Evolutionary conservation across 2,888 invertebrate species (phyloP), one percentile per base, ranked within the genome.

Genomic region (Bhutanitis thaidina): DNA sequence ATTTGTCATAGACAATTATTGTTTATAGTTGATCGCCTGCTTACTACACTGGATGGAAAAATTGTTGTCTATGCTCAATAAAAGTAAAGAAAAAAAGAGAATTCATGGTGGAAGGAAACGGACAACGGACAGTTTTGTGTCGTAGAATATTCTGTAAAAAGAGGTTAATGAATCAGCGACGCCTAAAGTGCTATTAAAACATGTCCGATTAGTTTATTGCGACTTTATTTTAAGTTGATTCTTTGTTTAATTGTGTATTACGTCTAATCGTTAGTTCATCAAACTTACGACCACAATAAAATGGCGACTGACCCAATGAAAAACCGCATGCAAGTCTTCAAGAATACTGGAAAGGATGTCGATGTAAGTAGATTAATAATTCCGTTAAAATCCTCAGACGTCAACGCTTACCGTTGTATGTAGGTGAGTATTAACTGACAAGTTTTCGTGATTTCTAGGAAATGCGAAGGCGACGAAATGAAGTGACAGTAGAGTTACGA

Each of bases 341-440:
- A 99, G 94, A 98, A 99, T 93, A 97, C 97, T 92, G 98, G 98
- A 78, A 99, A 98, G 92, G 98, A 99, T 92, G 97, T 97, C 90
- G 98, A 98, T 91, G 98, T 98, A 92, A 95, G 96, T 94, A 84
- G 55, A 52, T 15, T 32, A 40, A 40, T 47, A 46, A 38, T 41
- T 37, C 34, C 5, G 34, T 39, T 13, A 38, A 14, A 38, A 4
- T 27, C 7, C 20, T 20, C 25, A 34, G 3, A 43, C 9, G 10
- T 32, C 7, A 27, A 7, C 8, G 12, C 14, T 44, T 14, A 25
- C n/a, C 12, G 29, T 13, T 44, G 8, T 7, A 27, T 38, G 25
- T 34, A 16, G 43, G 34, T 36, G 15, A 46, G 20, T 35, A 5
- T 52, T 8, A 36, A 43, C 27, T 39, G 36, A 43, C 8, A 37